Evolutionary conservation across 2,797 vertebrate genomes (phyloP), one percentile per base, ranked within the genome.

Genomic region (Periparus ater): DNA sequence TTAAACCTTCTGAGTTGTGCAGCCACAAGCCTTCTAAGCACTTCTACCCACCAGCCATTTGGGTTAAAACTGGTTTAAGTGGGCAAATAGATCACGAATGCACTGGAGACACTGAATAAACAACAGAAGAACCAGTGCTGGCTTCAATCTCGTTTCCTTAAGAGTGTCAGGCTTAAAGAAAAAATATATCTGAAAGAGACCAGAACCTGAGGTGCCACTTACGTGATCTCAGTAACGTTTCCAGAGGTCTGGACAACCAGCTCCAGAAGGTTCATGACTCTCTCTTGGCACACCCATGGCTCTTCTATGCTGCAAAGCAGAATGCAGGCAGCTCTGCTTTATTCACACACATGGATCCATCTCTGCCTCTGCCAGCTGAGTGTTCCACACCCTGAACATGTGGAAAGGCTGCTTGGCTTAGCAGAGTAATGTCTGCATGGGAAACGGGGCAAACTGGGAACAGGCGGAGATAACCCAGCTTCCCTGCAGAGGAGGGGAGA

Each of bases 241-340:
- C 97, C 95, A 30, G 94, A 93, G 60, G 92, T 73, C 77, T 95
- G 89, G 17, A 97, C 25, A 50, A 97, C 98, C 88, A 93, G 77
- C 48, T 95, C 63, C 1, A 98, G 88, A 7, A 98, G 96, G 48
- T 32, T 32, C 2, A 32, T 63, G 11, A 98, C 60, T 21, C 96
- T 88, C 32, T 94, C 93, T 29, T 42, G 90, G 79, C 47, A 60
- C 20, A 98, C 93, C 98, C 98, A 98, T 0, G 92, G 95, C 65
- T 99, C 98, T 77, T 98, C 96, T 76, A 98, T 97, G 92, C 98
- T 99, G 96, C 57, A 85, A 95, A 50, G 58, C 30, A 95, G 89
- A 96, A 71, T 3, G 55, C 1, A 82, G 50, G 66, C n/a, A 93
- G 50, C 47, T 74, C 47, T 81, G 80, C 36, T 90, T 91, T n/a